Conservation (phyloP, 2,797 vertebrate genomes). For the Lates japonicus region DNA sequence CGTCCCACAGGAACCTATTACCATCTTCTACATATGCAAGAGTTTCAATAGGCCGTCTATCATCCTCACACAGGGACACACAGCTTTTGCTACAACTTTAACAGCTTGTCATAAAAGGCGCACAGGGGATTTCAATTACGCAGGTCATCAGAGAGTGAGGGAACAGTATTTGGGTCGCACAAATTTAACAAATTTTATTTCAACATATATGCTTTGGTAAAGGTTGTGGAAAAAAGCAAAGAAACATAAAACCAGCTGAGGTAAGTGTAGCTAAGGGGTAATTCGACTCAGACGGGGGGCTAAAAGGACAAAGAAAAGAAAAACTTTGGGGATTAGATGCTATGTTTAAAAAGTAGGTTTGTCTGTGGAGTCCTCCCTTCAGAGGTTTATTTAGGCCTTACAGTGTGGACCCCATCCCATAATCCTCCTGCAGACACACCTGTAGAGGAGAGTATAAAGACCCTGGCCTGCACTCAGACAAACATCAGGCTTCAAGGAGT, state of each 20-base stretch:
- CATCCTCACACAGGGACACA: constrained; percentile 76
- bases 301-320: constrained; percentile 8
- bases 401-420: constrained; percentile 47
- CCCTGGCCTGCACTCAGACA: constrained; percentile 51
- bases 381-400: constrained; percentile 53
- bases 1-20: constrained; percentile 83
- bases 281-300: not conserved
- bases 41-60: constrained; percentile 79
- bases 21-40: constrained; percentile 80
- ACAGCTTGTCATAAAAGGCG: constrained; percentile 74
- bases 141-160: constrained; percentile 66
- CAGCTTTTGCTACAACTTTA: constrained; percentile 68
- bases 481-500: constrained; percentile 54
- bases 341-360: constrained; percentile 53
- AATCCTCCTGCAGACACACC: constrained; percentile 69
- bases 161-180: constrained; percentile 66
- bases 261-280: not conserved
- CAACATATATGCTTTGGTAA: constrained; percentile 33
- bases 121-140: constrained; percentile 70
- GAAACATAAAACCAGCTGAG: constrained; percentile 32
- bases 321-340: constrained; percentile 3
- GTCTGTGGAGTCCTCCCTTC: constrained; percentile 43
- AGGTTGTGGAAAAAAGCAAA: constrained; percentile 22
- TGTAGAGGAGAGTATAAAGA: constrained; percentile 67
- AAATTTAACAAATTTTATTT: constrained; percentile 55